Evolutionary conservation across 2,888 invertebrate species (phyloP).

Genomic region (Eupithecia insigniata): DNA sequence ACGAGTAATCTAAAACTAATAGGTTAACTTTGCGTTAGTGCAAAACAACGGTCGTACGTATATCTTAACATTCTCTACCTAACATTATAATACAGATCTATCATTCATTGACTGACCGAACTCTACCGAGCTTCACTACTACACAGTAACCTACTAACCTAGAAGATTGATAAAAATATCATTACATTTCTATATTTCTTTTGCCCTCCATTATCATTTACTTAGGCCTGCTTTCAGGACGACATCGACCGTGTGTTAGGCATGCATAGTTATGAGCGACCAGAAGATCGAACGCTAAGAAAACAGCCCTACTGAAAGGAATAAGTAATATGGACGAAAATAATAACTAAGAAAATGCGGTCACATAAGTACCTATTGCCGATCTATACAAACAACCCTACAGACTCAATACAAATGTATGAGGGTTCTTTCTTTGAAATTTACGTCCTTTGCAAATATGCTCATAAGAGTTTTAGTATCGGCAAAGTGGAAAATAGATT

Average conservation of each 20-base stretch:
- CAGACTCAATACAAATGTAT: slow-evolving; percentile 11
- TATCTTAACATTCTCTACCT: too few relatives aligned
- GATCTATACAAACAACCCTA: slow-evolving; percentile 17
- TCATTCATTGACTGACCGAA: not conserved
- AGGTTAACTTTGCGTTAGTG: too few relatives aligned
- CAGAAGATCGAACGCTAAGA: slow-evolving; percentile 17
- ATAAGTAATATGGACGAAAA: slow-evolving; percentile 30
- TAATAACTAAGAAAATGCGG: slow-evolving; percentile 24
- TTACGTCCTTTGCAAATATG: slow-evolving; percentile 6
- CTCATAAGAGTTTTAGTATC: slow-evolving; percentile 1
- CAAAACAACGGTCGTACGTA: too few relatives aligned
- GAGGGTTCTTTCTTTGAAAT: slow-evolving; percentile 12
- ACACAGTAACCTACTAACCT: not conserved
- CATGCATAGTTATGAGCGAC: not conserved
- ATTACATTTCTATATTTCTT: not conserved
- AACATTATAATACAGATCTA: too few relatives aligned
- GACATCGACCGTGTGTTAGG: not conserved
- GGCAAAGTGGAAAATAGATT: not conserved
- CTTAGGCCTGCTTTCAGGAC: slow-evolving; percentile 12
- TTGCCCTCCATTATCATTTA: slow-evolving; percentile 15
- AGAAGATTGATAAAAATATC: slow-evolving; percentile 1
- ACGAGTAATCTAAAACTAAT: too few relatives aligned
- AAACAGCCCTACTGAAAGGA: slow-evolving; percentile 31
- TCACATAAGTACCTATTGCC: slow-evolving; percentile 17
- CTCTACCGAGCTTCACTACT: not conserved